Evolutionary conservation across 2,888 invertebrate species (phyloP), one percentile per base, ranked within the genome.

Genomic region (Ormyrus nitidulus): DNA sequence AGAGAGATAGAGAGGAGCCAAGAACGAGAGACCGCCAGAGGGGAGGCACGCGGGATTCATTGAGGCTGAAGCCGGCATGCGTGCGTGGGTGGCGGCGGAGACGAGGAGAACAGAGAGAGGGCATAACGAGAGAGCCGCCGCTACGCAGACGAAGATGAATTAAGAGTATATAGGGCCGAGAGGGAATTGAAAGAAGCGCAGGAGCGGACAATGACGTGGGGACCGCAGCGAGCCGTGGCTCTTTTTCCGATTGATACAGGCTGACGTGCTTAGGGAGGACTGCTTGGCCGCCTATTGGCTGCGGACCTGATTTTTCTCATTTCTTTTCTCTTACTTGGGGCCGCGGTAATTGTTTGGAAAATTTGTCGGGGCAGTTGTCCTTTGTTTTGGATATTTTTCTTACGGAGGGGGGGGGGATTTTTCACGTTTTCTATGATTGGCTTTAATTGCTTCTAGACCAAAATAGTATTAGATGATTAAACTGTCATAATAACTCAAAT

Each of bases 1-100:
- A 62, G 68, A 56, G 58, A 77, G 71, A 73, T 68, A 51, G 64
- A 70, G 70, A 61, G 77, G 76, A 19, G 19, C 19, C 19, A 19
- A 19, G 19, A 19, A 19, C 19, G 73, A 79, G 79, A 79, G 71
- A 56, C 19, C 19, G 19, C 7, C 2, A 49, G 6, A 11, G 6
- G 53, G 19, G 6, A 7, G 13, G 10, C 53, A 7, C 10, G 13
- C 19, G 19, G 19, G 19, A 19, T 19, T 34, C 54, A 53, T 53
- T 44, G 72, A 53, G 44, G 49, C 34, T 19, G 34, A 19, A n/a
- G 51, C 49, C 49, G 19, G 19, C 19, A 19, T 19, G 19, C 19
- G 44, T 46, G 72, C 62, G 53, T 72, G 61, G 51, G 53, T 53
- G 61, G 72, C 72, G 53, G 11, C 19, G 13, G 11, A 10, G 44